These are phyloP conservation scores for Eucera pruinosa DNA, from an alignment of 2,888 invertebrate genomes.

Conservation along the genomic window DNA sequence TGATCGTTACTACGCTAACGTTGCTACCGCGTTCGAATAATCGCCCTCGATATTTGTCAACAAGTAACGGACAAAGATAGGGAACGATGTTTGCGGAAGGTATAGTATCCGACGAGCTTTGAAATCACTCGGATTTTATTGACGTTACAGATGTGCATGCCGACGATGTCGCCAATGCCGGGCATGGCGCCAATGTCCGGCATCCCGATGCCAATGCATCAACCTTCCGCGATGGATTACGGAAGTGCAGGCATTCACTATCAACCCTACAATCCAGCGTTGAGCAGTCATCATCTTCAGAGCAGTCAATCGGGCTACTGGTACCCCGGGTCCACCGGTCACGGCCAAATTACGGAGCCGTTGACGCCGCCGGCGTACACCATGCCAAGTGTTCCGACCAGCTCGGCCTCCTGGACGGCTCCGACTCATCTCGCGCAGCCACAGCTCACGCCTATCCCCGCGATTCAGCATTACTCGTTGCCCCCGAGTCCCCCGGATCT, in stretches of 20 bases:
- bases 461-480: conserved; percentile 75
- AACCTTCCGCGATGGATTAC: conserved; percentile 75
- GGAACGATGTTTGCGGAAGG: neutral
- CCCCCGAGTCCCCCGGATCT: conserved; percentile 76
- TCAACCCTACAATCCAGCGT: conserved; percentile 69
- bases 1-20: neutral
- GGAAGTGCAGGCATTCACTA: conserved; percentile 68
- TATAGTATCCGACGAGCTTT: neutral
- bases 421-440: conserved; percentile 66
- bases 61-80: neutral
- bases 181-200: conserved; percentile 76
- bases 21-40: too few relatives aligned
- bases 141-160: conserved; percentile 75
- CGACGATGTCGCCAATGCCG: conserved; percentile 75
- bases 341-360: conserved; percentile 72
- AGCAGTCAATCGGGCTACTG: conserved; percentile 73
- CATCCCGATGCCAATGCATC: conserved; percentile 76
- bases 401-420: conserved; percentile 66
- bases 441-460: conserved; percentile 60
- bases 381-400: conserved; percentile 59
- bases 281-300: conserved; percentile 65
- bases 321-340: conserved; percentile 68
- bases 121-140: conserved; percentile 4
- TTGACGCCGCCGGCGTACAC: conserved; percentile 73
- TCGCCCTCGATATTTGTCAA: neutral